Percentiles rank a stretch among this genome's conserved stretches.
These are phyloP conservation scores for Ptilodon capucinus DNA, from an alignment of 2,888 invertebrate genomes.

Conservation along the genomic window DNA sequence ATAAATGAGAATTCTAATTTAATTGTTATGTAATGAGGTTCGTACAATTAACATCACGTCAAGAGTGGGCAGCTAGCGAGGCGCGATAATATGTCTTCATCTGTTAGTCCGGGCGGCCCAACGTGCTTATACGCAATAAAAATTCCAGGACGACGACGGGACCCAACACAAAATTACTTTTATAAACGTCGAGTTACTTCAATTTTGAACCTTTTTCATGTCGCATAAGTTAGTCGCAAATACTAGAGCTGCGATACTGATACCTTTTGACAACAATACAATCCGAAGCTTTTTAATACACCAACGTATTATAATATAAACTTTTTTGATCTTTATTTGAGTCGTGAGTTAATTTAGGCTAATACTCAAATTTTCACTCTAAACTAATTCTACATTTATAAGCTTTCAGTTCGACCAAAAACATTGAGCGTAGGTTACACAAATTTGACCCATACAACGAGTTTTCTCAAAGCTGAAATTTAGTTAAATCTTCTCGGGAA, in stretches of 20 bases:
- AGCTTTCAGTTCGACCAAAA: not conserved
- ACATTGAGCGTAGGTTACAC: slow-evolving; percentile 1
- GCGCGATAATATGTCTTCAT: slow-evolving; percentile 52
- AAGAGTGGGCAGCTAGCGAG: slow-evolving; percentile 16
- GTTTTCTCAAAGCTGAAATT: slow-evolving; percentile 1
- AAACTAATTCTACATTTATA: not conserved
- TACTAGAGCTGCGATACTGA: not conserved
- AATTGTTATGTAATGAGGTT: slow-evolving; percentile 3
- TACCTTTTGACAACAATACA: too few relatives aligned
- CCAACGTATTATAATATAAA: not conserved
- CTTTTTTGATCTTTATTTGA: too few relatives aligned
- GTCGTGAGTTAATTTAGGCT: not conserved
- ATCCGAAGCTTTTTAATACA: not conserved
- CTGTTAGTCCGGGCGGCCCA: slow-evolving; percentile 38
- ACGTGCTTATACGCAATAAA: slow-evolving; percentile 56
- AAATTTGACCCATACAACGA: slow-evolving; percentile 10
- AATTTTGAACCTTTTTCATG: slow-evolving; percentile 40
- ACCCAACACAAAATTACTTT: slow-evolving; percentile 55
- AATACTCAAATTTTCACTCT: slow-evolving; percentile 14
- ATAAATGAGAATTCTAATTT: too few relatives aligned
- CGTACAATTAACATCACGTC: slow-evolving; percentile 15
- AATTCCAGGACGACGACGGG: slow-evolving; percentile 53
- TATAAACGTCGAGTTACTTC: slow-evolving; percentile 50
- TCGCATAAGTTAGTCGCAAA: slow-evolving; percentile 16
- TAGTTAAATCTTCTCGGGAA: slow-evolving; percentile 9